Base-by-base conservation (phyloP, 2,888 invertebrate genomes). In the Macrosoma leucophasiata region DNA sequence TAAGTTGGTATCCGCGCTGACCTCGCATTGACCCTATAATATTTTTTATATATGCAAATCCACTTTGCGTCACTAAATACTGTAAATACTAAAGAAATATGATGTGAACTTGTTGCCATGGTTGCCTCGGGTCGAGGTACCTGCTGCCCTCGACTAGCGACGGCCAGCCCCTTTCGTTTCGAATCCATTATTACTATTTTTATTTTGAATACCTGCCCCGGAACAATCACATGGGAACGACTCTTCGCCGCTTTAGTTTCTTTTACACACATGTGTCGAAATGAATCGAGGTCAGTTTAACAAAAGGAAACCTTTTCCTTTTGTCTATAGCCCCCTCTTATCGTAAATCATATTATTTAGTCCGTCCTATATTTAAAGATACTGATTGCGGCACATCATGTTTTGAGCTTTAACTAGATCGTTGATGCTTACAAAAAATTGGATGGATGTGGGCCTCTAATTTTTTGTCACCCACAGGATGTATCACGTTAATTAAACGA, bases 151-250 rank as follows among this genome's bases (percentile, higher is more conserved):
- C 64, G 57, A 42, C 48, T 52, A 50, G n/a, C n/a, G 48, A 48
- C 63, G 68, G 71, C 58, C 61, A 59, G 58, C 46, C 73, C 70
- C 59, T 48, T 56, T 53, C 56, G 54, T 58, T 69, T 67, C 48
- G 62, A 60, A 65, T 62, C 58, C 59, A 57, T 55, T 52, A 48
- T 49, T 61, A 60, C 60, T 64, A 56, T 64, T 65, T 65, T 64
- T 61, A 44, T 55, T 48, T 32, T 50, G 33, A 53, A 59, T 71
- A 74, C 74, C 71, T 76, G 72, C 59, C 55, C 55, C 58, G 58
- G 59, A 62, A 71, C 67, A 71, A 70, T 78, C 72, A 70, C 77
- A 75, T 62, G 76, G 76, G 72, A 76, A 79, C 62, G 58, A 52
- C 52, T 41, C 51, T 53, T 7, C 33, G 25, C 36, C 31, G 14